phyloP scores from a whole-genome alignment of 2,797 vertebrate genomes.

The Poecilia velifera region DNA sequence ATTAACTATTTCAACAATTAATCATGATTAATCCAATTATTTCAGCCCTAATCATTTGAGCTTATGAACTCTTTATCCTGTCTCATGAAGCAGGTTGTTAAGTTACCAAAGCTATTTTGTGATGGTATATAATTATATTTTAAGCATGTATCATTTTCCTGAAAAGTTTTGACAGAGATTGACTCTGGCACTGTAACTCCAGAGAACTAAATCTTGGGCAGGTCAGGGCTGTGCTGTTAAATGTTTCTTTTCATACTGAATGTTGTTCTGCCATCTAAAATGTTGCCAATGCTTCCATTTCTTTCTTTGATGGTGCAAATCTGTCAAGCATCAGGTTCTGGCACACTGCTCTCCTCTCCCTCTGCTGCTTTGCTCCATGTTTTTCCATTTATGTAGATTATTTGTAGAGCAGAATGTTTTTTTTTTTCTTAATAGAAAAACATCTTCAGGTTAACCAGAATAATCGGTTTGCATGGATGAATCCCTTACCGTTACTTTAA shows the following conservation, averaged over 20 bases:
- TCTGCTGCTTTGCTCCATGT: slow-evolving; percentile 54
- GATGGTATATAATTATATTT: not conserved
- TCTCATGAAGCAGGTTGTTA: not conserved
- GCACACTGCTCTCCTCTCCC: slow-evolving; percentile 56
- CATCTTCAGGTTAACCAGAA: slow-evolving; percentile 6
- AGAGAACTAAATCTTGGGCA: not conserved
- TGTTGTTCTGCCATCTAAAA: not conserved
- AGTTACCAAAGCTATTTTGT: not conserved
- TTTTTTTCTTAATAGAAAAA: too few species aligned
- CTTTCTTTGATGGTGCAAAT: not conserved
- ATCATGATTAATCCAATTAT: too few species aligned
- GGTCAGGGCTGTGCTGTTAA: not conserved
- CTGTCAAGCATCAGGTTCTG: slow-evolving; percentile 55
- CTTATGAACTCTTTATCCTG: not conserved
- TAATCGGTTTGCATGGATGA: slow-evolving; percentile 21
- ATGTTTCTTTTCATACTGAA: not conserved
- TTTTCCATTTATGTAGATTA: slow-evolving; percentile 32
- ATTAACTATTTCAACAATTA: too few species aligned
- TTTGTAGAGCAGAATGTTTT: slow-evolving; percentile 45
- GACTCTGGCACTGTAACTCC: not conserved
- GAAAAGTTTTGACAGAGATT: not conserved
- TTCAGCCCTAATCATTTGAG: not conserved
- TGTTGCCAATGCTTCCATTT: not conserved
- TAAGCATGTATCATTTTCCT: not conserved
- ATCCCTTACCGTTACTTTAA: not conserved